These are phyloP conservation scores for Xylocampa areola DNA, from an alignment of 2,888 invertebrate genomes.

Conservation along the genomic window DNA sequence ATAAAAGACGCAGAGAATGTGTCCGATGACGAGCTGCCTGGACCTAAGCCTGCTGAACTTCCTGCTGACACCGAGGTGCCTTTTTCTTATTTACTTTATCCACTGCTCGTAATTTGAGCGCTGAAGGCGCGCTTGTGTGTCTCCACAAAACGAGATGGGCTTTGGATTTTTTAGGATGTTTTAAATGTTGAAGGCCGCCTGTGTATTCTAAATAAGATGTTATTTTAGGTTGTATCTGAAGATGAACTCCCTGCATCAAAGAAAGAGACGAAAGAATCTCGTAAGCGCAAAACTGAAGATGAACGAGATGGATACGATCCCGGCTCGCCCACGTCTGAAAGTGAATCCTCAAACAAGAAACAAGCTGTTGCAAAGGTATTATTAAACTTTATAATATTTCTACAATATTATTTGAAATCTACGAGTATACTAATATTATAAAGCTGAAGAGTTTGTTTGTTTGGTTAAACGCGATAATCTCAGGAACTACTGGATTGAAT, in stretches of 20 bases:
- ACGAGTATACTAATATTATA: too few relatives aligned
- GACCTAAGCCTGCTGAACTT: slow-evolving; percentile 92
- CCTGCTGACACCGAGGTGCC: slow-evolving; percentile 92
- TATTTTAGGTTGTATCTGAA: slow-evolving; percentile 92
- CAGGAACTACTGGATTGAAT: too few relatives aligned
- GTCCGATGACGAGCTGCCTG: slow-evolving; percentile 93
- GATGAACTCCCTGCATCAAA: slow-evolving; percentile 94
- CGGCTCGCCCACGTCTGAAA: slow-evolving; percentile 94
- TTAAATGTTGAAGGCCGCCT: too few relatives aligned
- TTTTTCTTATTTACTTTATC: not conserved
- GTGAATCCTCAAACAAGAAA: slow-evolving; percentile 91
- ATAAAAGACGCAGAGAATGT: slow-evolving; percentile 96
- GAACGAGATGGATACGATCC: slow-evolving; percentile 93
- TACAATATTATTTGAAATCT: too few relatives aligned
- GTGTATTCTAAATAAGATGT: too few relatives aligned
- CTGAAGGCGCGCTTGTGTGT: too few relatives aligned
- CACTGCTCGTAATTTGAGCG: too few relatives aligned
- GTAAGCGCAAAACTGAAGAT: slow-evolving; percentile 89
- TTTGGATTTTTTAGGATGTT: too few relatives aligned
- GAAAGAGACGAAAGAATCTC: slow-evolving; percentile 86
- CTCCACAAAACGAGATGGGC: too few relatives aligned
- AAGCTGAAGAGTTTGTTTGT: too few relatives aligned
- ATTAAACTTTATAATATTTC: too few relatives aligned
- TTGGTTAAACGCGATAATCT: too few relatives aligned
- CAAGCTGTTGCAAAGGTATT: slow-evolving; percentile 85